Evolutionary conservation across 2,888 invertebrate genomes (phyloP).

Genomic region (Drosophila koepferae): DNA sequence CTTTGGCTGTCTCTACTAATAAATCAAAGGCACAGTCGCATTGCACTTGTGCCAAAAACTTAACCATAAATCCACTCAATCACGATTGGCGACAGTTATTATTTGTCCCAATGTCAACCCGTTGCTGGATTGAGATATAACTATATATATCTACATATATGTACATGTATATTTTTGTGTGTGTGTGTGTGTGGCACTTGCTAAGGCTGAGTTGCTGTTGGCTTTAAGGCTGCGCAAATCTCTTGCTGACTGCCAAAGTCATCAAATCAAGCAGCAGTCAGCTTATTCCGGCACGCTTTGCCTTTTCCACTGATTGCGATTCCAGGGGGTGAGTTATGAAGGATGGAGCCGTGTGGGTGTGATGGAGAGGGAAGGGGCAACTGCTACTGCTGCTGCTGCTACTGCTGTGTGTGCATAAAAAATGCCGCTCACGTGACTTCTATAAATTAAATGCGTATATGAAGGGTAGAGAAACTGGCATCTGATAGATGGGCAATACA

Average conservation of each 20-base stretch:
- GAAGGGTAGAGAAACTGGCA: conserved; percentile 18
- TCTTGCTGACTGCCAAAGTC: conserved; percentile 49
- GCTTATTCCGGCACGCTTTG: conserved; percentile 52
- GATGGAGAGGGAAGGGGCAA: neutral
- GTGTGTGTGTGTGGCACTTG: neutral
- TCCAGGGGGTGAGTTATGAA: conserved; percentile 8
- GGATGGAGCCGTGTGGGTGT: neutral
- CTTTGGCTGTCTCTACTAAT: conserved; percentile 30
- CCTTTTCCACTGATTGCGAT: conserved; percentile 48
- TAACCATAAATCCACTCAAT: conserved; percentile 69
- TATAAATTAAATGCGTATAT: conserved; percentile 69
- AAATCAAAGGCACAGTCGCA: conserved; percentile 55
- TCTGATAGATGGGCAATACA: conserved; percentile 31
- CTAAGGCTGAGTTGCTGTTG: neutral
- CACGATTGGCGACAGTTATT: conserved; percentile 74
- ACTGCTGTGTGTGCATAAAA: conserved; percentile 53
- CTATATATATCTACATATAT: neutral
- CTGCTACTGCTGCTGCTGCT: neutral
- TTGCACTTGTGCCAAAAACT: conserved; percentile 53
- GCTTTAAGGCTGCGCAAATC: conserved; percentile 34
- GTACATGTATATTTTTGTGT: neutral
- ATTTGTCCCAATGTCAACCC: conserved; percentile 62
- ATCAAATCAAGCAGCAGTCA: conserved; percentile 65
- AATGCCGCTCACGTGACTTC: conserved; percentile 76
- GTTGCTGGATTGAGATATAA: conserved; percentile 26